These are phyloP conservation scores for Lepidochrysops patricia DNA, from an alignment of 2,888 invertebrate species.

Conservation along the genomic window DNA sequence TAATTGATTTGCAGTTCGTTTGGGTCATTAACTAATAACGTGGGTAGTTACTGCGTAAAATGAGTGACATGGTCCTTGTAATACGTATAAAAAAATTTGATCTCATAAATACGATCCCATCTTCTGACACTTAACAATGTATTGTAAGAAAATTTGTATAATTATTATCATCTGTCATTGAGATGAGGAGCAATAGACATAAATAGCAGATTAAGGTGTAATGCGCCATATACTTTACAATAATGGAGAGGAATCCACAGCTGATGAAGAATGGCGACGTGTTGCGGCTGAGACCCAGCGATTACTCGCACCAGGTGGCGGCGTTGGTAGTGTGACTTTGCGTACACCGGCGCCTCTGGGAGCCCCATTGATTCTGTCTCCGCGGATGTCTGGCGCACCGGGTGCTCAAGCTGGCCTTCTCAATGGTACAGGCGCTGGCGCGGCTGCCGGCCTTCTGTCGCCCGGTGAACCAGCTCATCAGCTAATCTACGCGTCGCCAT, in stretches of 20 bases:
- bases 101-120: background rate
- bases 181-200: background rate
- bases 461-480: conserved; percentile 82
- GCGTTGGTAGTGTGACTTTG: conserved; percentile 76
- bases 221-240: conserved; percentile 1
- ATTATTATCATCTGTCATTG: background rate
- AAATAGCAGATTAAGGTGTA: background rate
- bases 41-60: conserved; percentile 42
- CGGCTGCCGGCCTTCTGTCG: conserved; percentile 60
- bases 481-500: conserved; percentile 89
- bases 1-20: conserved; percentile 61
- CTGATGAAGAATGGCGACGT: conserved; percentile 90
- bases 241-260: conserved; percentile 61
- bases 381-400: conserved; percentile 89
- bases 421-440: conserved; percentile 57
- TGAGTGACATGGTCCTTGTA: background rate
- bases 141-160: no score
- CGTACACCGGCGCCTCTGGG: conserved; percentile 86
- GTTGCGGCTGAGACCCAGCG: conserved; percentile 88
- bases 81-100: background rate
- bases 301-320: conserved; percentile 75
- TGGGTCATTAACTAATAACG: conserved; percentile 54
- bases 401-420: conserved; percentile 82
- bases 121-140: background rate
- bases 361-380: conserved; percentile 93